Evolutionary conservation across 2,888 invertebrate genomes (phyloP), one percentile per base, ranked within the genome.

Genomic region (Eupithecia abbreviata): DNA sequence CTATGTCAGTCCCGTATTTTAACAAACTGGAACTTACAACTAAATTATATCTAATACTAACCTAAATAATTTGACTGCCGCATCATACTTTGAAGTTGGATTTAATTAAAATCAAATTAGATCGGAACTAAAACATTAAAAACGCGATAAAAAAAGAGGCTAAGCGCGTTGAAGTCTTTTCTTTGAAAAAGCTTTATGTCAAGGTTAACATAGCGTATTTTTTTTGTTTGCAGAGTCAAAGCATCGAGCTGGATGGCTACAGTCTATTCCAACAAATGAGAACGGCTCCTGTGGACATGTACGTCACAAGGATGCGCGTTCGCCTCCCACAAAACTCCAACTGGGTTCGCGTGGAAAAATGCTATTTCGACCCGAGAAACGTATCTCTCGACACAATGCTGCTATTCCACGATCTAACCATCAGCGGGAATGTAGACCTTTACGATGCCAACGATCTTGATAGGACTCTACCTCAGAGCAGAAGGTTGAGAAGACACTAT

Each of bases 361-460:
- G 98, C 87, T 95, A 96, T 82, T 98, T 96, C 89, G 97, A 97
- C 85, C 97, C 97, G 0, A 93, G 95, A 80, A 97, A 97, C 87
- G 96, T 96, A 7, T 97, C 97, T 13, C 92, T 98, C 9, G 97
- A 97, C 82, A 97, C 97, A 1, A 96, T 97, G 86, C 94, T 98
- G 0, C 93, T 97, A 13, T 97, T 98, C 91, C 97, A 97, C 83
- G 98, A 98, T 86, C 91, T 98, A 65, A 97, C 97, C 0, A 97
- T 98, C 72, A 97, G 97, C 79, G 98, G 98, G 0, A 96, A 96
- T 83, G 97, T 98, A 0, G 97, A 97, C 79, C 89, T 97, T 58
- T 95, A 91, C 76, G 91, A 93, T 42, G 90, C 91, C 0, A 93
- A 90, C 62, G 93, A 95, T 43, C 83, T 94, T 1, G 94, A 95